These are phyloP conservation scores for Pteropus alecto DNA, from an alignment of 2,113 vertebrate genomes.

Conservation along the genomic window DNA sequence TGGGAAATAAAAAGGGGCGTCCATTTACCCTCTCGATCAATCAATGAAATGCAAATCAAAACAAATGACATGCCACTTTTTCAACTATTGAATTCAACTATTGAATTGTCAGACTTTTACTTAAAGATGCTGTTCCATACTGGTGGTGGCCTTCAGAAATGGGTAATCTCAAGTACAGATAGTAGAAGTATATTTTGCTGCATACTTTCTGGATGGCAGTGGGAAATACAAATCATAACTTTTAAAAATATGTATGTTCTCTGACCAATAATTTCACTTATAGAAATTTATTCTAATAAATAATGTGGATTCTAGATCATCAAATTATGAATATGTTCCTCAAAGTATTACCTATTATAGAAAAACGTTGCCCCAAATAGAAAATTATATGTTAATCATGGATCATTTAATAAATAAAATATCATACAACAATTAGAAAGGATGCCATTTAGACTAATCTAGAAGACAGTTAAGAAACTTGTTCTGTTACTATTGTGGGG, in stretches of 20 bases:
- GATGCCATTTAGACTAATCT: background rate
- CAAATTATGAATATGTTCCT: background rate
- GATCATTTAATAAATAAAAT: background rate
- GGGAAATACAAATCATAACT: background rate
- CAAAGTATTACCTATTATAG: background rate
- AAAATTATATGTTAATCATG: background rate
- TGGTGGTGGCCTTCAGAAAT: background rate
- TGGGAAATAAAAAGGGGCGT: background rate
- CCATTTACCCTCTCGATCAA: background rate
- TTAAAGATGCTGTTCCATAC: background rate
- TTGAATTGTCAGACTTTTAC: background rate
- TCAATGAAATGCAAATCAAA: background rate
- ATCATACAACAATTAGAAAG: background rate
- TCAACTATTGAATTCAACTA: background rate
- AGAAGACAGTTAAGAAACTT: background rate
- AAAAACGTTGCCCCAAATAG: background rate
- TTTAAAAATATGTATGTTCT: background rate
- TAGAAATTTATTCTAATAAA: slow-evolving; percentile 38
- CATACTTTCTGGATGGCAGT: background rate
- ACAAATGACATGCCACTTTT: background rate
- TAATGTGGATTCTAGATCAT: background rate
- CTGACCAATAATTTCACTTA: background rate
- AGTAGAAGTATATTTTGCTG: background rate
- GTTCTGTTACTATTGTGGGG: background rate
- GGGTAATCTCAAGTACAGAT: background rate